Evolutionary conservation across 2,888 invertebrate genomes (phyloP), one percentile per base, ranked within the genome.

Genomic region (Steromphala cineraria): DNA sequence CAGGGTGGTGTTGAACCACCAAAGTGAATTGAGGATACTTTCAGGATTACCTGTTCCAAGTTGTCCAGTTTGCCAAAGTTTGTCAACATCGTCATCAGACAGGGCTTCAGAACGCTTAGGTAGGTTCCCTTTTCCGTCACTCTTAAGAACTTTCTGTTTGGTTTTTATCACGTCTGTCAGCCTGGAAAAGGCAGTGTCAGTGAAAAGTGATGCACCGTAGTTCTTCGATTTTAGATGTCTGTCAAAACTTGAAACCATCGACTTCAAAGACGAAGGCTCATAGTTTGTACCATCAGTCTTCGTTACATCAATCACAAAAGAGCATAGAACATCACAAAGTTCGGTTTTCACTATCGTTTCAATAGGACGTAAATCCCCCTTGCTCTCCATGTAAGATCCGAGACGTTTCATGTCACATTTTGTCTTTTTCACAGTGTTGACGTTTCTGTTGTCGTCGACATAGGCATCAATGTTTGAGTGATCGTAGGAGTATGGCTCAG

Each of bases 191-290:
- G 15, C 28, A 24, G 53, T 4, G 24, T 76, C 76, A 21, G 3
- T 53, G 4, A 53, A n/a, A 13, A 76, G 53, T 46, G 53, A 76
- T 31, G 19, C 52, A 17, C 53, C 53, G 53, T 76, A 76, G 10
- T 52, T 46, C 21, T 0, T n/a, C 19, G 46, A n/a, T n/a, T 76
- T 76, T 15, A 76, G 31, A 1, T 53, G 40, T 19, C 53, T 52
- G 19, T 76, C 76, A 76, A 76, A 40, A 24, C 76, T n/a, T 4
- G 74, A 46, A 31, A 76, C 13, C 52, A 53, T 76, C 40, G 31
- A 28, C 36, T 40, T 31, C 24, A 71, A 31, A 31, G 71, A 71
- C 31, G 71, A 31, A 7, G 71, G 71, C 31, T 71, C 71, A 15
- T 71, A 71, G 24, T 31, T 31, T 8, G 31, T 71, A 10, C 36